phyloP scores from a whole-genome alignment of 2,888 invertebrate species.

The Shargacucullia verbasci region DNA sequence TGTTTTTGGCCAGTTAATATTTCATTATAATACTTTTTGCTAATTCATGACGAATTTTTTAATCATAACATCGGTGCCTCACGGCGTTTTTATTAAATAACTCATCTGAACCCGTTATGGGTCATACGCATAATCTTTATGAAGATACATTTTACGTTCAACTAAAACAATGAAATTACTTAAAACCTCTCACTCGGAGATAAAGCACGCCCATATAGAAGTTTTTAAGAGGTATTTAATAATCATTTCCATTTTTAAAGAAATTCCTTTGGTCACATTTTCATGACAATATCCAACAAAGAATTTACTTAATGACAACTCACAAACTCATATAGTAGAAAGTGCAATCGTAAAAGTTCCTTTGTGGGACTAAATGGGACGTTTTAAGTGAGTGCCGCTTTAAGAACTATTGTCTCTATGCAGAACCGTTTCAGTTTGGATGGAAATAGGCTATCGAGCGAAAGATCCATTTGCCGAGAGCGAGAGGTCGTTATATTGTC shows the following conservation, averaged over 20 bases:
- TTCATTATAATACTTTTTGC: no score
- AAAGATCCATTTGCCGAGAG: slow-evolving; percentile 69
- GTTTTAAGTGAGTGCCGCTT: slow-evolving; percentile 79
- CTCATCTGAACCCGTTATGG: no score
- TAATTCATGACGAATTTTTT: no score
- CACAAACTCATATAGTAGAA: slow-evolving; percentile 58
- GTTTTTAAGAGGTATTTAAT: no score
- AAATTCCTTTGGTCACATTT: slow-evolving; percentile 28
- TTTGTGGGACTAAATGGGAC: slow-evolving; percentile 80
- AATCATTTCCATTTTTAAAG: not conserved
- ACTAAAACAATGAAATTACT: no score
- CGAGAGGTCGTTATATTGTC: slow-evolving; percentile 43
- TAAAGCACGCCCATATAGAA: no score
- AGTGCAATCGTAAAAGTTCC: slow-evolving; percentile 73
- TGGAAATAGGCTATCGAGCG: slow-evolving; percentile 79
- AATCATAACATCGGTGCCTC: no score
- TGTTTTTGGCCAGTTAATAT: not conserved
- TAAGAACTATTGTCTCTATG: slow-evolving; percentile 81
- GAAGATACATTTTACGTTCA: no score
- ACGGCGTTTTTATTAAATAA: no score
- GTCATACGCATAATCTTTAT: no score
- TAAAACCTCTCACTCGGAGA: no score
- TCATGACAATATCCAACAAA: slow-evolving; percentile 44
- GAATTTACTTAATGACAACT: slow-evolving; percentile 62
- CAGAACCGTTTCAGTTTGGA: slow-evolving; percentile 73